These are phyloP conservation scores for Diplodus sargus DNA, from an alignment of 2,797 vertebrate genomes.

Conservation along the genomic window DNA sequence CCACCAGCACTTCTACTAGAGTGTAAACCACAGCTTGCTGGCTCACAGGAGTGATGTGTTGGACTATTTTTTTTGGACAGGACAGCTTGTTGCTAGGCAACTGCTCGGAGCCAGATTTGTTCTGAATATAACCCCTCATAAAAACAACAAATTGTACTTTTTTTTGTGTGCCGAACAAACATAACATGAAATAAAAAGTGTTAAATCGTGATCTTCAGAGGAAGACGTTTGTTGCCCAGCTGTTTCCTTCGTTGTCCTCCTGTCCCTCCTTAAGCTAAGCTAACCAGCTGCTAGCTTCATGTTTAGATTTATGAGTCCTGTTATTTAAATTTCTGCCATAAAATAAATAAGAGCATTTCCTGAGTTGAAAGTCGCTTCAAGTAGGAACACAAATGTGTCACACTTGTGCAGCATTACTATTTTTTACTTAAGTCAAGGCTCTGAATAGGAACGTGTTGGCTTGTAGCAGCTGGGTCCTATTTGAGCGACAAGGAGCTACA, in stretches of 20 bases:
- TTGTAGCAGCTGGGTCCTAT: slow-evolving; percentile 44
- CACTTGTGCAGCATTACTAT: neutral
- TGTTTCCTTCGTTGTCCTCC: neutral
- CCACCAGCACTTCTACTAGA: neutral
- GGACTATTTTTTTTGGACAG: neutral
- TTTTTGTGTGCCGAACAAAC: neutral
- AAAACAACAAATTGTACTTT: neutral
- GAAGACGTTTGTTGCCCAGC: no score
- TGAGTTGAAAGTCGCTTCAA: no score
- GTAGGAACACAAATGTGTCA: no score
- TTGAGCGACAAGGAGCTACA: slow-evolving; percentile 15
- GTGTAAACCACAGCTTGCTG: neutral
- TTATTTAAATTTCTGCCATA: neutral
- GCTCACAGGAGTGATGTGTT: neutral
- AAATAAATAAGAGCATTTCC: neutral
- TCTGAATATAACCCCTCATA: neutral
- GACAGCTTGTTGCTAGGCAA: neutral
- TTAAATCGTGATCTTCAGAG: neutral
- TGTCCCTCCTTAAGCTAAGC: no score
- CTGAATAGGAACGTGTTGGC: slow-evolving; percentile 20
- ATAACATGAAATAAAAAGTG: neutral
- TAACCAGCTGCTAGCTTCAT: neutral
- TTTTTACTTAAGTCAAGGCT: slow-evolving; percentile 8
- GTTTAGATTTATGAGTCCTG: neutral
- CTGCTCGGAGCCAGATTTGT: neutral